Percentiles rank a stretch among this genome's conserved stretches.
Conservation (phyloP, 2,888 invertebrate genomes). For the Agrotis exclamationis region DNA sequence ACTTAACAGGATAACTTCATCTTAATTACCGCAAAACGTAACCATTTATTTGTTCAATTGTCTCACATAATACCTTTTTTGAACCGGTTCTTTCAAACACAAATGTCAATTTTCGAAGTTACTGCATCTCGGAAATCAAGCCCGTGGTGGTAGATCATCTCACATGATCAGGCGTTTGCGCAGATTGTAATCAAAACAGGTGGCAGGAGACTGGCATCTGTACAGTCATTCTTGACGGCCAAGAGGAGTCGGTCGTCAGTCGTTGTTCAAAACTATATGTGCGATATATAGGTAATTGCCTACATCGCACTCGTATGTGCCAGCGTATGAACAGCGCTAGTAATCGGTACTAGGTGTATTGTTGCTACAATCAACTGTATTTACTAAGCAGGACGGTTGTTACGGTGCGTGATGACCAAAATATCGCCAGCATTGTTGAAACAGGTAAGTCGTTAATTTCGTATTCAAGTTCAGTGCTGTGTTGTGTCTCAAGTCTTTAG, state of each 20-base stretch:
- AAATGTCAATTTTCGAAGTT: conserved; percentile 41
- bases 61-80: conserved; percentile 5
- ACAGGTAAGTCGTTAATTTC: conserved; percentile 74
- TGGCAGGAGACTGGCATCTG: conserved; percentile 59
- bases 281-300: conserved; percentile 25
- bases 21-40: not conserved
- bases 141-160: conserved; percentile 61
- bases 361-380: conserved; percentile 34
- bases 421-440: conserved; percentile 81
- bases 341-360: conserved; percentile 40
- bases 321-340: conserved; percentile 21
- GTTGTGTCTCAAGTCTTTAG: conserved; percentile 7
- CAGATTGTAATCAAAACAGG: conserved; percentile 70
- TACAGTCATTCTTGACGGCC: conserved; percentile 72
- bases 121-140: conserved; percentile 41
- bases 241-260: conserved; percentile 68
- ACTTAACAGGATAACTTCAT: conserved; percentile 11
- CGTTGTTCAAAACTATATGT: conserved; percentile 37
- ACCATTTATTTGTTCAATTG: conserved; percentile 1
- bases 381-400: conserved; percentile 16
- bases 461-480: conserved; percentile 17
- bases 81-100: conserved; percentile 16
- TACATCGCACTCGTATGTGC: conserved; percentile 44
- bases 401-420: conserved; percentile 69
- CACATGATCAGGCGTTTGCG: conserved; percentile 72